A percentile compares a stretch with the other conserved stretches of the same genome.
These are phyloP conservation scores for Scaptomyza flava DNA, from an alignment of 2,888 invertebrate species.

Conservation along the genomic window DNA sequence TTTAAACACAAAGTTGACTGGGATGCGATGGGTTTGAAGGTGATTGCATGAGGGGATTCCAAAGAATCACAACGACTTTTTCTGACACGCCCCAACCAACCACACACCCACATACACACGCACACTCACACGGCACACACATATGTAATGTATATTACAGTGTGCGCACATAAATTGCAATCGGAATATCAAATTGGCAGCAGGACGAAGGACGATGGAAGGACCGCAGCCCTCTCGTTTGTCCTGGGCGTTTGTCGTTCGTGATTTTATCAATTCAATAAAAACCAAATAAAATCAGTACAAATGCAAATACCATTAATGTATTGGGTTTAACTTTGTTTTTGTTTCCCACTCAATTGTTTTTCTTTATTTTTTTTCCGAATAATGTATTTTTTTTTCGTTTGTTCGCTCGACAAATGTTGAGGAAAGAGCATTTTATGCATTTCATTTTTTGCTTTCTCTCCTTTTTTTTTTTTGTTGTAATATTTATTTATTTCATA, in stretches of 20 bases:
- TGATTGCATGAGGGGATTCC: conserved; percentile 16
- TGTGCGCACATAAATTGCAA: conserved; percentile 73
- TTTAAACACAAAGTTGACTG: conserved; percentile 57
- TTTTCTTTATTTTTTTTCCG: conserved; percentile 32
- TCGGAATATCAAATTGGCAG: conserved; percentile 78
- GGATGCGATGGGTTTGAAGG: conserved; percentile 5
- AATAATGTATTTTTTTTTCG: conserved; percentile 18
- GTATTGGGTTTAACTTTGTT: conserved; percentile 78
- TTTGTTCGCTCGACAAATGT: conserved; percentile 1
- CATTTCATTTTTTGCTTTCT: conserved; percentile 38
- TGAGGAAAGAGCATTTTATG: conserved; percentile 41
- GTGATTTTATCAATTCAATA: conserved; percentile 83
- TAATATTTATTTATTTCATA: conserved; percentile 64
- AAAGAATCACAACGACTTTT: conserved; percentile 65
- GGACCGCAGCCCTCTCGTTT: conserved; percentile 48
- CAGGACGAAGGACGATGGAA: conserved; percentile 29
- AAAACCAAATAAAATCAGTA: conserved; percentile 83
- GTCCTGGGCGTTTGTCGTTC: conserved; percentile 42
- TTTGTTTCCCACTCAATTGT: conserved; percentile 62
- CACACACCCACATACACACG: conserved; percentile 4
- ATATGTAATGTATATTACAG: conserved; percentile 36
- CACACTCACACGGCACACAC: conserved; percentile 15
- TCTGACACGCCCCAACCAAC: conserved; percentile 31
- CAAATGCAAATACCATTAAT: conserved; percentile 83
- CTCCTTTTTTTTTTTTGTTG: not conserved